Percentiles rank a stretch among this genome's conserved stretches.
Conservation (phyloP, 2,888 invertebrate species). For the Phasia obesa region DNA sequence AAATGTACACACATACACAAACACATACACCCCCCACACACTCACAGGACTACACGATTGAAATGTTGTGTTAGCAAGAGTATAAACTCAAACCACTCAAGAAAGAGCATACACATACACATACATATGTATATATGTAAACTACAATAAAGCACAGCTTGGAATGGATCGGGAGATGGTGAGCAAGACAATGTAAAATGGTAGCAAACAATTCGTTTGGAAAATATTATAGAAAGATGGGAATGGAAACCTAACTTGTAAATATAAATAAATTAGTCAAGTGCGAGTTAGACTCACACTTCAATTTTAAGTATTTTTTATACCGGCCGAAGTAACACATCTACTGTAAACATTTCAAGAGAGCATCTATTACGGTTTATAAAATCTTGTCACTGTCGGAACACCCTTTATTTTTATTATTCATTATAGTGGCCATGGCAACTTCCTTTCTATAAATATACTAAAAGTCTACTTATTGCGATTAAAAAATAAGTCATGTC, state of each 20-base stretch:
- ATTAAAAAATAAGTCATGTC: no score
- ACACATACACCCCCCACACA: not conserved
- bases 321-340: no score
- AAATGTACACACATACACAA: not conserved
- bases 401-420: no score
- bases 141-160: constrained; percentile 29
- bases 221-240: constrained; percentile 49
- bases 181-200: constrained; percentile 15
- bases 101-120: constrained; percentile 18
- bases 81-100: constrained; percentile 44
- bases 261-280: constrained; percentile 18
- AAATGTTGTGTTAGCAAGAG: constrained; percentile 9
- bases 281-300: not conserved
- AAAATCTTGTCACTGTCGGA: no score
- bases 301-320: no score
- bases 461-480: no score
- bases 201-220: not conserved
- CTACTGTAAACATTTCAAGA: no score
- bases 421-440: no score
- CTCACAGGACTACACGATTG: not conserved
- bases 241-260: constrained; percentile 27
- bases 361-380: no score
- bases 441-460: no score
- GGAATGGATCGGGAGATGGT: not conserved
- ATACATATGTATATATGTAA: no score